Percentiles rank a stretch among this genome's conserved stretches.
Evolutionary conservation across 2,888 invertebrate genomes (phyloP).

Genomic region (Embidobia sp.): DNA sequence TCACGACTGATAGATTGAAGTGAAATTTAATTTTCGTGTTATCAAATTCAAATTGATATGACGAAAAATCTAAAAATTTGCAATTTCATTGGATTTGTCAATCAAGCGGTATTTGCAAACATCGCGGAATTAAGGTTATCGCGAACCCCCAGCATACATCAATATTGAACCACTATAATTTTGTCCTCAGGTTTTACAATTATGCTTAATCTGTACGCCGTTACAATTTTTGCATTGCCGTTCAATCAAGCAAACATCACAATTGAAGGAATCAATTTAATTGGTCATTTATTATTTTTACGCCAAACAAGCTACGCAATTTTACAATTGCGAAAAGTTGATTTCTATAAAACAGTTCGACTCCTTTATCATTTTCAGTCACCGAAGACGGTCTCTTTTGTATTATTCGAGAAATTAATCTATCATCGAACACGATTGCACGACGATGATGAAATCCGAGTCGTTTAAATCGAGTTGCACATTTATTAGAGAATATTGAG

Average conservation of each 20-base stretch:
- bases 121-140: constrained; percentile 51
- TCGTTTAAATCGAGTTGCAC: neutral
- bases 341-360: no score
- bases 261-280: no score
- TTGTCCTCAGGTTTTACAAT: constrained; percentile 33
- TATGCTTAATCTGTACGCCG: constrained; percentile 22
- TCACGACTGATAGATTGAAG: constrained; percentile 60
- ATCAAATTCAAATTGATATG: constrained; percentile 63
- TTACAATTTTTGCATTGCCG: constrained; percentile 20
- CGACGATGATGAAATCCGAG: no score
- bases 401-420: no score
- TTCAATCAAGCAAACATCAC: no score
- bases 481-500: constrained; percentile 5
- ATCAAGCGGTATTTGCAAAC: constrained; percentile 58
- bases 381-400: no score
- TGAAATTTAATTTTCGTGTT: constrained; percentile 63
- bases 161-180: constrained; percentile 31
- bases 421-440: no score
- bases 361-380: no score
- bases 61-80: constrained; percentile 62
- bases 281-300: no score
- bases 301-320: no score
- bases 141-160: constrained; percentile 22
- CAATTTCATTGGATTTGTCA: constrained; percentile 64
- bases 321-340: no score